Evolutionary conservation across 2,113 vertebrate genomes (phyloP).

Genomic region (Ceyx melanurus): DNA sequence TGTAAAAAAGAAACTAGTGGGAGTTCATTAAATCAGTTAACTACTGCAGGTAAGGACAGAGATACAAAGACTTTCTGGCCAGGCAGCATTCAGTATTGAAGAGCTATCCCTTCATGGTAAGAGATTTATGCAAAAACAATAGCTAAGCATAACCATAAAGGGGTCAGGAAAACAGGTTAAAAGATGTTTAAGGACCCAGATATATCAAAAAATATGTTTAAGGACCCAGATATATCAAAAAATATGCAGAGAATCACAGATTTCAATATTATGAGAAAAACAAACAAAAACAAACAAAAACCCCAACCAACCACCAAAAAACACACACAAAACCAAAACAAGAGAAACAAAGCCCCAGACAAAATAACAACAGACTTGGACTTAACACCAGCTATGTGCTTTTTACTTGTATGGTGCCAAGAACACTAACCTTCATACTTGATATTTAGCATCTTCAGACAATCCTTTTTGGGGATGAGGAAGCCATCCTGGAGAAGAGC

Average conservation of each 20-base stretch:
- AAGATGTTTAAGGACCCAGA: not conserved
- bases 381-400: not conserved
- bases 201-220: not conserved
- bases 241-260: not conserved
- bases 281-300: not conserved
- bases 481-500: conserved; percentile 89
- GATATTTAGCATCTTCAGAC: conserved; percentile 84
- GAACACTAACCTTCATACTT: conserved; percentile 75
- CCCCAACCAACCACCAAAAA: too few species aligned
- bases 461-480: conserved; percentile 87
- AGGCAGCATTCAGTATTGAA: not conserved
- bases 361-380: not conserved
- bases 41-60: not conserved
- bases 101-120: not conserved
- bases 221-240: not conserved
- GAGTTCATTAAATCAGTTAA: not conserved
- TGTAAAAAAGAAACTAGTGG: not conserved
- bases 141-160: not conserved
- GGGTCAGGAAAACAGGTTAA: not conserved
- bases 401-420: not conserved
- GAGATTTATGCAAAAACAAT: not conserved
- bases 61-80: not conserved
- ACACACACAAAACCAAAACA: not conserved
- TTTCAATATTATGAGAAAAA: not conserved
- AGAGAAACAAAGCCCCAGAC: too few species aligned